A percentile compares a stretch with the other conserved stretches of the same genome.
These are phyloP conservation scores for Drosophila merina DNA, from an alignment of 2,888 invertebrate species.

Conservation along the genomic window DNA sequence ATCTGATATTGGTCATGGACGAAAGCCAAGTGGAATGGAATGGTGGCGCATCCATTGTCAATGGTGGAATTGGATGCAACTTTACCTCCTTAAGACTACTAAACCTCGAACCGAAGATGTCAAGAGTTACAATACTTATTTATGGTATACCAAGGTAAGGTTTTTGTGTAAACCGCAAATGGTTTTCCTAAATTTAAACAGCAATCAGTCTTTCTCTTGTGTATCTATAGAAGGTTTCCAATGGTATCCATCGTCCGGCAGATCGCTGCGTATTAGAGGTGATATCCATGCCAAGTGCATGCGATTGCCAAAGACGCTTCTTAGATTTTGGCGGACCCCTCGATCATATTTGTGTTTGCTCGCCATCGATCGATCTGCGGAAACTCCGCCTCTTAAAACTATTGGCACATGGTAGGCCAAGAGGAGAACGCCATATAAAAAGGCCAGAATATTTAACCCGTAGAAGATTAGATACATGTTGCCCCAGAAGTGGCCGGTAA, in stretches of 20 bases:
- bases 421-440: slow-evolving; percentile 88
- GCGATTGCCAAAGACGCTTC: slow-evolving; percentile 89
- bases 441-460: slow-evolving; percentile 88
- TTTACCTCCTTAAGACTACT: slow-evolving; percentile 41
- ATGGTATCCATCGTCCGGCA: slow-evolving; percentile 90
- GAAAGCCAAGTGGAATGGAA: slow-evolving; percentile 33
- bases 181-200: not conserved
- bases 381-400: slow-evolving; percentile 89
- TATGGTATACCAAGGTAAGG: slow-evolving; percentile 42
- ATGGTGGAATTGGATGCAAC: slow-evolving; percentile 56
- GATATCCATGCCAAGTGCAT: slow-evolving; percentile 92
- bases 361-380: slow-evolving; percentile 84
- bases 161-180: not conserved
- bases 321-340: slow-evolving; percentile 89
- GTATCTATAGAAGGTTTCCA: slow-evolving; percentile 83
- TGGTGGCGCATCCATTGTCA: slow-evolving; percentile 28
- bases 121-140: slow-evolving; percentile 45
- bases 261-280: slow-evolving; percentile 90
- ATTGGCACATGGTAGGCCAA: slow-evolving; percentile 89
- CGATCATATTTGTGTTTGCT: slow-evolving; percentile 86
- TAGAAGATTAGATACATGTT: slow-evolving; percentile 89
- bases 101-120: not conserved
- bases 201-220: slow-evolving; percentile 10
- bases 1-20: slow-evolving; percentile 55
- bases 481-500: slow-evolving; percentile 87